These are phyloP conservation scores for Lottia scabra DNA, from an alignment of 2,888 invertebrate species.

Conservation along the genomic window DNA sequence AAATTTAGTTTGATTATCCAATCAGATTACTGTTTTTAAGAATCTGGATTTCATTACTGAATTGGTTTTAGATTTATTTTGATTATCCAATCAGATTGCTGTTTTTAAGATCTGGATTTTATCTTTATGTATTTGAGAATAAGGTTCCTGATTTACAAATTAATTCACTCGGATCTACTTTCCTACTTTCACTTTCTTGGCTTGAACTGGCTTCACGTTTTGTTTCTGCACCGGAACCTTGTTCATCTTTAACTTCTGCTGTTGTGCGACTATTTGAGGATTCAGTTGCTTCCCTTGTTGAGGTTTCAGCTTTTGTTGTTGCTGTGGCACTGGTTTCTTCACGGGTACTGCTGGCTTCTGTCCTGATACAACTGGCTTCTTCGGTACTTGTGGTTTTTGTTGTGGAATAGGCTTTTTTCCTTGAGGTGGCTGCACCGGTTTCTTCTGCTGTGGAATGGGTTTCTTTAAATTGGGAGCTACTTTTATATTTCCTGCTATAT, in stretches of 20 bases:
- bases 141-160: too few relatives aligned
- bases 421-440: not conserved
- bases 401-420: not conserved
- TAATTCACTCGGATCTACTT: too few relatives aligned
- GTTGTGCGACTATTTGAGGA: not conserved
- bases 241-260: not conserved
- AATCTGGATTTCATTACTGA: too few relatives aligned
- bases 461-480: not conserved
- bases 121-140: too few relatives aligned
- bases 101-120: too few relatives aligned
- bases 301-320: not conserved
- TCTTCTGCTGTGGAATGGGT: not conserved
- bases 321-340: not conserved
- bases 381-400: constrained; percentile 6
- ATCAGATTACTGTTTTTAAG: too few relatives aligned
- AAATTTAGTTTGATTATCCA: too few relatives aligned
- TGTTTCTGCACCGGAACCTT: not conserved
- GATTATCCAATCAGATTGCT: too few relatives aligned
- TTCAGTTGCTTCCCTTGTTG: not conserved
- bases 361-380: not conserved
- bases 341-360: not conserved
- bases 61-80: too few relatives aligned
- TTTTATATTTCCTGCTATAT: constrained; percentile 11
- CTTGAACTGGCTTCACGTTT: constrained; percentile 7
- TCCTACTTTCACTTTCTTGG: not conserved